Evolutionary conservation across 1,140 invertebrate genomes (phyloP), one percentile per base, ranked within the genome.

Genomic region (Eubasilissa regina): DNA sequence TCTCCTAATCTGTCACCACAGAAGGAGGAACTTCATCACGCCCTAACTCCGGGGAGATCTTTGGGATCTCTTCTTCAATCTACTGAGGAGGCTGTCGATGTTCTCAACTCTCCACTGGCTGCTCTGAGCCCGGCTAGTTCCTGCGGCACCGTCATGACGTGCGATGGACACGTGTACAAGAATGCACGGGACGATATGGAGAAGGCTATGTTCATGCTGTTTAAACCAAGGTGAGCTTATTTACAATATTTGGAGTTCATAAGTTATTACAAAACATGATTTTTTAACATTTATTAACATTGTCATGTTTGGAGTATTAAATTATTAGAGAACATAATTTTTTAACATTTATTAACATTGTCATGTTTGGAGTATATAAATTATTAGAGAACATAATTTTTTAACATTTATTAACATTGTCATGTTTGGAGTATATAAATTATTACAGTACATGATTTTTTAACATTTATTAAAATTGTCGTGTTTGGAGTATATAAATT

Each of bases 131-230:
- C 87, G 0, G 87, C 87, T 15, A 87, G 87, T 76, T 89, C 89
- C 10, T 87, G 87, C 44, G 87, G 88, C 51, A 91, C 89, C 4
- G 84, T 90, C 1, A 88, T 90, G 70, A 90, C 90, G 4, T 84
- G 86, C 68, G 84, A 83, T 58, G 84, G 84, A 7, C 80, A 85
- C 72, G 83, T 85, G 3, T 87, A 86, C 79, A 80, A 79, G 45
- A 84, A 84, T 76, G 85, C 85, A 43, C 83, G 78, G 47, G 79
- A 81, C 44, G 79, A 83, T 43, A 79, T 81, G 44, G 80, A 80
- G n/a, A 62, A 62, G 12, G 72, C 44, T 47, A 80, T 80, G 77
- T 79, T 62, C 75, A 82, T 80, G 78, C 74, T 79, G 56, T 51
- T 74, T 51, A 81, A 75, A 60, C 75, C 75, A 43, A 81, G 80